Conservation (phyloP, 2,113 vertebrate genomes). For the Aspidoscelis tigris region DNA sequence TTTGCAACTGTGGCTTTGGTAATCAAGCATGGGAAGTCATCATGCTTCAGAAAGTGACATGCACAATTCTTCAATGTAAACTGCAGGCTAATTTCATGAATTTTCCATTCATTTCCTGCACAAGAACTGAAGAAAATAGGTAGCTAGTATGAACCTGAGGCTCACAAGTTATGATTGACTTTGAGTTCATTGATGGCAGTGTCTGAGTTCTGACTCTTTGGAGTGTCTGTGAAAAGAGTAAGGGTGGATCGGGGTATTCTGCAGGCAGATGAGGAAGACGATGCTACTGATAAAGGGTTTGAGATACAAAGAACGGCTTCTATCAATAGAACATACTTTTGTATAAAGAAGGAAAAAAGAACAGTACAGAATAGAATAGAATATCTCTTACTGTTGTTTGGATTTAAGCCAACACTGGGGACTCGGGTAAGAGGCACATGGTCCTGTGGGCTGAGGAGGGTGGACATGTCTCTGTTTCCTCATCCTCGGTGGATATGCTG, state of each 20-base stretch:
- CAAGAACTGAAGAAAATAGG: background rate
- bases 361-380: no score
- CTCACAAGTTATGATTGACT: background rate
- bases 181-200: background rate
- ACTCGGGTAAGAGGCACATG: no score
- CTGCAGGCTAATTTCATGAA: background rate
- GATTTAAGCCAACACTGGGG: background rate
- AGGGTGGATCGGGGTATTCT: background rate
- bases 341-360: background rate
- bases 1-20: no score
- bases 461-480: no score
- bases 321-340: background rate
- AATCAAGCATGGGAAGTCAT: no score
- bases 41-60: no score
- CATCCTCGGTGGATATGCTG: no score
- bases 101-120: background rate
- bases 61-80: no score
- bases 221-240: background rate
- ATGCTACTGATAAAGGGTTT: background rate
- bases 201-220: background rate
- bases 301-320: background rate
- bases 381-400: background rate
- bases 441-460: no score
- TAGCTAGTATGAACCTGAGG: background rate
- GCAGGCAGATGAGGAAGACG: background rate